Percentiles rank a stretch among this genome's conserved stretches.
These are phyloP conservation scores for Aselliscus stoliczkanus DNA, from an alignment of 2,797 vertebrate species.

Conservation along the genomic window DNA sequence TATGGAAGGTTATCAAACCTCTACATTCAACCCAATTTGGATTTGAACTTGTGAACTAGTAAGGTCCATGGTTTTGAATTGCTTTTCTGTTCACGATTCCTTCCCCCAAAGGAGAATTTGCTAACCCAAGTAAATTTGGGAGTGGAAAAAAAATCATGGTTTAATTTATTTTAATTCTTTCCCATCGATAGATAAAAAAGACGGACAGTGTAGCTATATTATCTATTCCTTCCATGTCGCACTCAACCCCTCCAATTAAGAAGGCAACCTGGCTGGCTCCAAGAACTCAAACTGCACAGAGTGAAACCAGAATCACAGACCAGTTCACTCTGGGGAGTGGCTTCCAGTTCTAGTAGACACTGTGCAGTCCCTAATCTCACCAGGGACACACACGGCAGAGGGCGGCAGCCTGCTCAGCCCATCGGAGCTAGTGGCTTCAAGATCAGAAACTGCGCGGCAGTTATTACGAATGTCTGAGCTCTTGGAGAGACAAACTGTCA, in stretches of 20 bases:
- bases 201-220: background rate
- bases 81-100: background rate
- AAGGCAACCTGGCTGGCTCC: background rate
- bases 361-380: background rate
- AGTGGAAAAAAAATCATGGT: background rate
- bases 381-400: accelerated
- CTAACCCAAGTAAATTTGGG: background rate
- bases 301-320: background rate
- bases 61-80: background rate
- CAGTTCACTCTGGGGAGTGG: background rate
- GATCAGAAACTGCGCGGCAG: background rate
- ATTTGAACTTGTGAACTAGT: background rate
- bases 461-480: background rate
- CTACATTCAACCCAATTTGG: background rate
- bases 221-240: background rate
- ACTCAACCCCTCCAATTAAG: background rate
- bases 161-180: background rate
- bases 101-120: background rate
- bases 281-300: background rate
- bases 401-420: accelerated
- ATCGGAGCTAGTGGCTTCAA: accelerated
- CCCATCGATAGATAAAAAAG: background rate
- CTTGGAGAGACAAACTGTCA: slow-evolving; percentile 47
- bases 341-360: background rate
- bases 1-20: background rate